Percentiles rank a stretch among this genome's conserved stretches.
These are phyloP conservation scores for Drosophila santomea DNA, from an alignment of 1,140 invertebrate species.

Conservation along the genomic window DNA sequence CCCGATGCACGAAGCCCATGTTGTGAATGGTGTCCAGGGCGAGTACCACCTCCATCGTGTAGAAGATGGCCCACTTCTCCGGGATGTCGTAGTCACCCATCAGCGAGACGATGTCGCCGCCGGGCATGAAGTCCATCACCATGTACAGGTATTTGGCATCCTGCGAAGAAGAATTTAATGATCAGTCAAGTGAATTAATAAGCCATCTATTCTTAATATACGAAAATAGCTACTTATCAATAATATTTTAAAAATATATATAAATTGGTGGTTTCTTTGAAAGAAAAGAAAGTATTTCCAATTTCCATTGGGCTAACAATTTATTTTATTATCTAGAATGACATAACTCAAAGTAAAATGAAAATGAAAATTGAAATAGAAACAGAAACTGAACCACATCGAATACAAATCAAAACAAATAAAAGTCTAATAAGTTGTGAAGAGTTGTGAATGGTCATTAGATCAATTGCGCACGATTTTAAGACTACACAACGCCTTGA, in stretches of 20 bases:
- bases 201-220: too few relatives aligned
- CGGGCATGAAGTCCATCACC: constrained; percentile 99
- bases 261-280: too few relatives aligned
- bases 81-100: constrained; percentile 99
- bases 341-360: not conserved
- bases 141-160: constrained; percentile 98
- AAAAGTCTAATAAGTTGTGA: not conserved
- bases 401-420: not conserved
- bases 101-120: constrained; percentile 98
- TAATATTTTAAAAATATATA: too few relatives aligned
- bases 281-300: not conserved
- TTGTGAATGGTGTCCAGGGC: constrained; percentile 99
- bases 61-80: constrained; percentile 99
- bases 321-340: not conserved
- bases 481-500: constrained; percentile 8
- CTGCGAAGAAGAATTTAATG: constrained; percentile 90
- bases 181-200: not conserved
- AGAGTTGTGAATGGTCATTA: too few relatives aligned
- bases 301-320: not conserved
- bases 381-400: not conserved
- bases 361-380: not conserved
- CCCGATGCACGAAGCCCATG: constrained; percentile 99
- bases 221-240: too few relatives aligned
- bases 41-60: constrained; percentile 99
- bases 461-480: constrained; percentile 21